Base-by-base conservation (phyloP, 2,888 invertebrate genomes). In the Drosophila merina region DNA sequence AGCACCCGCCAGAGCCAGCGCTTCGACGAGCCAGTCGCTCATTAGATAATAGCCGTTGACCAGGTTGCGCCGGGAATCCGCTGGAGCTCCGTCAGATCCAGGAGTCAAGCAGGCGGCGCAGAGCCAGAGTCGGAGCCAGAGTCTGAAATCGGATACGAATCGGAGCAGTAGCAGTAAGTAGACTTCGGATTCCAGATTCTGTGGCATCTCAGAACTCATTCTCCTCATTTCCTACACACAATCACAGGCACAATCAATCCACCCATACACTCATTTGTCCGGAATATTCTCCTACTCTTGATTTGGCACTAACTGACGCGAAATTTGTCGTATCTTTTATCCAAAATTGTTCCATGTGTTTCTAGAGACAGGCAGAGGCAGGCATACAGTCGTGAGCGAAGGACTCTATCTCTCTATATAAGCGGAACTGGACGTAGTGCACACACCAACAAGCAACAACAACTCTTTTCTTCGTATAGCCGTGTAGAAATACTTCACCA, bases 31-130 rank as follows among this genome's bases (percentile, higher is more conserved):
- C 25, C 44, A 44, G 44, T 25, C 44, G 44, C 44, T 25, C 44
- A 25, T 44, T 44, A 44, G 44, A 44, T 44, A 44, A 44, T 25
- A 44, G 44, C 44, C 44, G 44, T 25, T 25, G 44, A 25, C 25
- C 44, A 20, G 12, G 31, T 47, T 5, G 12, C 55, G 20, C 40
- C 40, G 44, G 20, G 55, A 33, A 12, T 47, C 48, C 49, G 26
- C 48, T 25, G 40, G 40, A 48, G 33, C n/a, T 33, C 2, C 33
- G 14, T n/a, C 42, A 20, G 4, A 20, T 14, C 42, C 44, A 25
- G 44, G 44, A 44, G 12, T 20, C 40, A 42, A 42, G 40, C 40
- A 9, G 40, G 40, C 40, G 40, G 40, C 12, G 40, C 40, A 42
- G 40, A 42, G 36, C 4, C 10, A 5, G 36, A 38, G 8, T 14